These are phyloP conservation scores for Rhabdomys pumilio DNA, from an alignment of 2,797 vertebrate species.

Conservation along the genomic window DNA sequence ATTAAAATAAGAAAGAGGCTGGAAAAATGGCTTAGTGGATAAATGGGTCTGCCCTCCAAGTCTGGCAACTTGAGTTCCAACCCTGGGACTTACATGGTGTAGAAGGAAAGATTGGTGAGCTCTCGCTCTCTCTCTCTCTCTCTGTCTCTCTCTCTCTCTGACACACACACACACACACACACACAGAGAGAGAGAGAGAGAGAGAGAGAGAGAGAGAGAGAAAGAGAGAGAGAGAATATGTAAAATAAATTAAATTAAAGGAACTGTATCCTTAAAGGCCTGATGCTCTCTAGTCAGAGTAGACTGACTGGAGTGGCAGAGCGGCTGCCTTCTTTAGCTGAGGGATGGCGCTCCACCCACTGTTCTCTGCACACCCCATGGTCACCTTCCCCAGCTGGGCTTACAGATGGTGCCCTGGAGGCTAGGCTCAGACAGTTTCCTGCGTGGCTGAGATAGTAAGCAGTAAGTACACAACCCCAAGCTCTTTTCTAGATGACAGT, in stretches of 20 bases:
- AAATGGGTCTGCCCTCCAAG: neutral
- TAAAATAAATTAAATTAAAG: neutral
- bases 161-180: neutral
- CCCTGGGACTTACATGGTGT: neutral
- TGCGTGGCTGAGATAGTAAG: neutral
- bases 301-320: too few species aligned
- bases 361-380: accelerated
- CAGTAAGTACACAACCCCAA: neutral
- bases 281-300: neutral
- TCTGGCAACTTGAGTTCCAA: neutral
- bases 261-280: neutral
- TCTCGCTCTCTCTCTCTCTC: too few species aligned
- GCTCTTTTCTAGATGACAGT: neutral
- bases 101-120: neutral
- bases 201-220: too few species aligned
- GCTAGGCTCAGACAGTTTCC: neutral
- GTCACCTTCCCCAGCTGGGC: neutral
- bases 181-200: neutral
- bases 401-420: neutral
- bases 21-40: neutral
- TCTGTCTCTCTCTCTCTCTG: too few species aligned
- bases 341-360: neutral
- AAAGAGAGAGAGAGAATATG: neutral
- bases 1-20: neutral
- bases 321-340: too few species aligned